A percentile compares a stretch with the other conserved stretches of the same genome.
These are phyloP conservation scores for Clarias pachynema DNA, from an alignment of 2,797 vertebrate species.

Conservation along the genomic window DNA sequence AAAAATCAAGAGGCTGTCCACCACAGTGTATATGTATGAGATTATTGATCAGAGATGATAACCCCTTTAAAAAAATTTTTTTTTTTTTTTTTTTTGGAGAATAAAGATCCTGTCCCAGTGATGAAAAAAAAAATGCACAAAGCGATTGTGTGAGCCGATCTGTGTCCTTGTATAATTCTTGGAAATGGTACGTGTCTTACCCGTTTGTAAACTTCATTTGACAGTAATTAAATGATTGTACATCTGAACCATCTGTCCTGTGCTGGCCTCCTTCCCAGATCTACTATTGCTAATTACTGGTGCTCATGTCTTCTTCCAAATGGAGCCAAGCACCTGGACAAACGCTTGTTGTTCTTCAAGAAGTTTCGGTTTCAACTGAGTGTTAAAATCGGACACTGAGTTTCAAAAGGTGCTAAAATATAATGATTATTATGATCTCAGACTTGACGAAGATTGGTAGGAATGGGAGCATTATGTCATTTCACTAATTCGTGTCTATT, in stretches of 20 bases:
- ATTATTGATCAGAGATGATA: conserved; percentile 9
- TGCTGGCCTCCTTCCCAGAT: conserved; percentile 53
- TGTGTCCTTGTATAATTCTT: conserved; percentile 91
- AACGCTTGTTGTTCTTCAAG: not conserved
- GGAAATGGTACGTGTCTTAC: conserved; percentile 90
- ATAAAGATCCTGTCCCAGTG: conserved; percentile 64
- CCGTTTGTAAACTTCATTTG: conserved; percentile 94
- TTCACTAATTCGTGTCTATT: not conserved
- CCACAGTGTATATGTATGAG: not conserved
- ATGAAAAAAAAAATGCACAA: conserved; percentile 78
- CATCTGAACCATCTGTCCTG: conserved; percentile 70
- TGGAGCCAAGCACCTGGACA: conserved; percentile 12
- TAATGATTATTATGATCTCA: not conserved
- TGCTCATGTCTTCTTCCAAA: not conserved
- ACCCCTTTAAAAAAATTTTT: conserved; percentile 10
- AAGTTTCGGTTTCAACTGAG: not conserved
- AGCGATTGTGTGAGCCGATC: conserved; percentile 80
- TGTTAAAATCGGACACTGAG: not conserved
- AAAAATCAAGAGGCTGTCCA: conserved; percentile 1
- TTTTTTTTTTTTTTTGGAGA: conserved; percentile 15
- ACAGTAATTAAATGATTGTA: conserved; percentile 94
- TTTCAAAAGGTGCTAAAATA: not conserved
- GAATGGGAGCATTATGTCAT: not conserved
- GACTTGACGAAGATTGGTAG: not conserved
- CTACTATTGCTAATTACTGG: not conserved